Evolutionary conservation across 2,888 invertebrate genomes (phyloP).

Genomic region (Drosophila anomalata): DNA sequence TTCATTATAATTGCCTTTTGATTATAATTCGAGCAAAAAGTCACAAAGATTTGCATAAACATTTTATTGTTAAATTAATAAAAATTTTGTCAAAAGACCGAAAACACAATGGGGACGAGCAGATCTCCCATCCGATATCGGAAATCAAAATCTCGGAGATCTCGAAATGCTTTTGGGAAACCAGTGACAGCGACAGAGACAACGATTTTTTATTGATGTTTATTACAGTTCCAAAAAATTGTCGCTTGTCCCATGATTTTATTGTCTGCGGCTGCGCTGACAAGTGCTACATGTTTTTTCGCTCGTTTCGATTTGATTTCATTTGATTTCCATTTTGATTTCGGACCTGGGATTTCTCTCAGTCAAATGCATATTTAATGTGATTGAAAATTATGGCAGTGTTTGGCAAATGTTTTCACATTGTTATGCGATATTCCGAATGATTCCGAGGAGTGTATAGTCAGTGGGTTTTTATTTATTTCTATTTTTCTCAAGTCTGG

Average conservation of each 20-base stretch:
- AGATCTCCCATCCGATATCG: slow-evolving; percentile 35
- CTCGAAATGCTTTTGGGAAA: slow-evolving; percentile 4
- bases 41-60: slow-evolving; percentile 71
- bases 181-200: slow-evolving; percentile 22
- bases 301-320: slow-evolving; percentile 61
- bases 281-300: slow-evolving; percentile 78
- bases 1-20: slow-evolving; percentile 74
- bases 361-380: slow-evolving; percentile 64
- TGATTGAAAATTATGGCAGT: slow-evolving; percentile 75
- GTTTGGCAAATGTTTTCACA: slow-evolving; percentile 37
- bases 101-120: slow-evolving; percentile 24
- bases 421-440: slow-evolving; percentile 1
- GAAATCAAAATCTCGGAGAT: slow-evolving; percentile 33
- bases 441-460: slow-evolving; percentile 20
- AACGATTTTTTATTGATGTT: slow-evolving; percentile 69
- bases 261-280: slow-evolving; percentile 74
- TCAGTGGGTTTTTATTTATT: slow-evolving; percentile 1
- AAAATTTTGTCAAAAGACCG: slow-evolving; percentile 55
- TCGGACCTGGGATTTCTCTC: slow-evolving; percentile 22
- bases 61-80: slow-evolving; percentile 79
- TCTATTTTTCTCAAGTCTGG: slow-evolving; percentile 13
- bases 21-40: slow-evolving; percentile 67
- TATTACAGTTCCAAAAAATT: slow-evolving; percentile 67
- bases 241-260: slow-evolving; percentile 56
- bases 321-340: slow-evolving; percentile 27